A percentile compares a stretch with the other conserved stretches of the same genome.
phyloP scores from a whole-genome alignment of 2,797 vertebrate species.

The Lophura swinhoii region DNA sequence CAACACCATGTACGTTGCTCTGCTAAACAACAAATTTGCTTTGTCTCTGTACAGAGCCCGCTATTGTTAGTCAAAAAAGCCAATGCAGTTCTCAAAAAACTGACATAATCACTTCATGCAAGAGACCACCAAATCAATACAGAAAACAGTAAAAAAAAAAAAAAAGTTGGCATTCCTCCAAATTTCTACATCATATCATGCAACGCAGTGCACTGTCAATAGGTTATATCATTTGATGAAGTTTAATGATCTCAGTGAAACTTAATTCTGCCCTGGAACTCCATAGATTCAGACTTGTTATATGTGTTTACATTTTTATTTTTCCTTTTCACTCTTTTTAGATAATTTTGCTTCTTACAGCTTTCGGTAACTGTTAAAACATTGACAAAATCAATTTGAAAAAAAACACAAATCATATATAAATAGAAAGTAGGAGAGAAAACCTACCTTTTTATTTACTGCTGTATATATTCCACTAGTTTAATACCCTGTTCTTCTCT shows the following conservation, averaged over 20 bases:
- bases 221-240: neutral
- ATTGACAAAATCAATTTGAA: neutral
- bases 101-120: neutral
- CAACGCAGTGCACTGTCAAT: neutral
- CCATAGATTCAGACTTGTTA: neutral
- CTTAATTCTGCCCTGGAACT: neutral
- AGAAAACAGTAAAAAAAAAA: neutral
- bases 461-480: neutral
- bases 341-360: neutral
- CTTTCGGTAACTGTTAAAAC: neutral
- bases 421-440: neutral
- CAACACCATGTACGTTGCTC: neutral
- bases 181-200: neutral
- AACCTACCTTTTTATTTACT: neutral
- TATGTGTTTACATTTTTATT: neutral
- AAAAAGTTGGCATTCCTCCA: neutral
- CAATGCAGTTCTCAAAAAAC: neutral
- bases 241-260: neutral
- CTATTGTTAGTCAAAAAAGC: neutral
- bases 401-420: neutral
- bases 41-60: neutral
- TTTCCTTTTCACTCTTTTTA: neutral
- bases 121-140: neutral
- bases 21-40: constrained; percentile 2
- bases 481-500: neutral